These are phyloP conservation scores for Dreissena polymorpha DNA, from an alignment of 1,140 invertebrate genomes.

Conservation along the genomic window DNA sequence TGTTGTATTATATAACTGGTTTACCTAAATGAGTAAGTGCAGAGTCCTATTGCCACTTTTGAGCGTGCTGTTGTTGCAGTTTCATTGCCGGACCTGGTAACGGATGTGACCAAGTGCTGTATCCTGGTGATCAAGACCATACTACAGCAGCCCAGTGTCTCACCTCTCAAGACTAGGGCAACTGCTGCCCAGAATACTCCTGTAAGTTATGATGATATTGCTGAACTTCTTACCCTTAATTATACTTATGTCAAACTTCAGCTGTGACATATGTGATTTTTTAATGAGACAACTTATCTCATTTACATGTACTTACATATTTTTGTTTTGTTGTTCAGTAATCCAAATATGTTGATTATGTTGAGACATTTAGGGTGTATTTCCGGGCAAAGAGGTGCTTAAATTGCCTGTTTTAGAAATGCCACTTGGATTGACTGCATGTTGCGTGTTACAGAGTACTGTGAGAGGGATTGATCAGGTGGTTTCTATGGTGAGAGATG, in stretches of 20 bases:
- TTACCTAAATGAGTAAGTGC: too few relatives aligned
- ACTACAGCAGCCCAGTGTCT: not conserved
- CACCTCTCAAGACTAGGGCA: slow-evolving; percentile 24
- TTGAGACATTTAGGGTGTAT: too few relatives aligned
- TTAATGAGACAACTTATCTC: not conserved
- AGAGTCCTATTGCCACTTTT: too few relatives aligned
- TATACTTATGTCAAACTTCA: not conserved
- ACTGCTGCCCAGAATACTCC: not conserved
- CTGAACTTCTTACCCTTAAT: not conserved
- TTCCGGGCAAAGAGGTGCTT: too few relatives aligned
- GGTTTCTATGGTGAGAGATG: slow-evolving; percentile 20
- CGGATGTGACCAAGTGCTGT: slow-evolving; percentile 17
- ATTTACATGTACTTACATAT: not conserved
- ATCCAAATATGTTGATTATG: not conserved
- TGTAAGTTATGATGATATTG: not conserved
- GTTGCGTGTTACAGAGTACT: not conserved
- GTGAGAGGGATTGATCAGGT: slow-evolving; percentile 7
- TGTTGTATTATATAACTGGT: too few relatives aligned
- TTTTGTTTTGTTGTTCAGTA: slow-evolving; percentile 7
- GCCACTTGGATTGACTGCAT: not conserved
- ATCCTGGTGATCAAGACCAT: slow-evolving; percentile 20
- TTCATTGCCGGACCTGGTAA: slow-evolving; percentile 23
- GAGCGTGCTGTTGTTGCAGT: slow-evolving; percentile 6
- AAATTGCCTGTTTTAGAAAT: not conserved
- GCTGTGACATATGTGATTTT: not conserved